Conservation (phyloP, 2,888 invertebrate species). For the Hipparchia semele region DNA sequence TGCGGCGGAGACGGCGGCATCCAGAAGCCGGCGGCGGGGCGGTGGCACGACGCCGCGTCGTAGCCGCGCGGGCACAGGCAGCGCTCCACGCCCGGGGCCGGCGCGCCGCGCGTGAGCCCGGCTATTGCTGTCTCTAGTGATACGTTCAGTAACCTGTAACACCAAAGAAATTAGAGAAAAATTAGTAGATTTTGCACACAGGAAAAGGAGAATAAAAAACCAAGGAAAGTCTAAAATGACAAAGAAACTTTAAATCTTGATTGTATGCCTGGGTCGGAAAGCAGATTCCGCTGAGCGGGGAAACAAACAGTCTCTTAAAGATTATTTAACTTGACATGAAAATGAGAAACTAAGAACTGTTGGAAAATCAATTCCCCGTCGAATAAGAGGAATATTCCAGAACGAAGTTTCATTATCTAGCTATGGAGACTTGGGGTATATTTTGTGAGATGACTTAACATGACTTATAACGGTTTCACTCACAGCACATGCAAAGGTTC, state of each 20-base stretch:
- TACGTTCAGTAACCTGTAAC: constrained; percentile 85
- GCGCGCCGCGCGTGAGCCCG: constrained; percentile 85
- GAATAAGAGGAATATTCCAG: too few relatives aligned
- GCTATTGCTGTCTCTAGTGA: constrained; percentile 92
- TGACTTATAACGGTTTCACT: constrained; percentile 36
- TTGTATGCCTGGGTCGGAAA: too few relatives aligned
- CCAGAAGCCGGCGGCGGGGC: constrained; percentile 92
- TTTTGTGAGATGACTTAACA: too few relatives aligned
- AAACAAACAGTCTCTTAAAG: neutral
- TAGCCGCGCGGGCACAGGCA: constrained; percentile 93
- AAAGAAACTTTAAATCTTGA: too few relatives aligned
- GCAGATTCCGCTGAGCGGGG: neutral
- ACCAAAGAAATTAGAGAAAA: neutral
- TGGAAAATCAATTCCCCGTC: too few relatives aligned
- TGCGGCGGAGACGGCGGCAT: constrained; percentile 79
- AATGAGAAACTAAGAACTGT: too few relatives aligned
- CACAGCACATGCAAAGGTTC: constrained; percentile 66
- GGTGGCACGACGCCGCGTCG: constrained; percentile 95
- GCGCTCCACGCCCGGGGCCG: constrained; percentile 92
- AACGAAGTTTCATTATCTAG: too few relatives aligned
- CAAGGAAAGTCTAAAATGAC: neutral
- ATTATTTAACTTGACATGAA: too few relatives aligned
- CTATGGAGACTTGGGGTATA: too few relatives aligned
- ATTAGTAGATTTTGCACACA: too few relatives aligned
- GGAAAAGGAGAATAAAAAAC: neutral